Percentiles rank a stretch among this genome's conserved stretches.
These are phyloP conservation scores for Octomys mimax DNA, from an alignment of 2,797 vertebrate genomes.

Conservation along the genomic window DNA sequence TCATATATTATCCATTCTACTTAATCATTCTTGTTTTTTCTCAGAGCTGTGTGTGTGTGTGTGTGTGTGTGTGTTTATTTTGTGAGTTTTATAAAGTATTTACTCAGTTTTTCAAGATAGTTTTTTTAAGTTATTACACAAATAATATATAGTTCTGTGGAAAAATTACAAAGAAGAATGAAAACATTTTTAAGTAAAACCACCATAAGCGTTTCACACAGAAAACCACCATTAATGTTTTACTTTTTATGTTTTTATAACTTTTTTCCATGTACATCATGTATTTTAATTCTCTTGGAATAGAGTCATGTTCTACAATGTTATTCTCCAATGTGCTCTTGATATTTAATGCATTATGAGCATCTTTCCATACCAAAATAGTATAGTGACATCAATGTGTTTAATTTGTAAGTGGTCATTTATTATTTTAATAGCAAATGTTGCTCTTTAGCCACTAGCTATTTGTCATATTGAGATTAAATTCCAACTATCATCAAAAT, in stretches of 20 bases:
- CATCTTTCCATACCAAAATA: conserved; percentile 69
- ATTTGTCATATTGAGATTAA: conserved; percentile 71
- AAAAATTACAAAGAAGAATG: conserved; percentile 38
- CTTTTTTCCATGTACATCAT: conserved; percentile 24
- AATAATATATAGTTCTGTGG: conserved; percentile 27
- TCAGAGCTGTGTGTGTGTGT: neutral
- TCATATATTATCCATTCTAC: neutral
- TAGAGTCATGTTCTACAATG: neutral
- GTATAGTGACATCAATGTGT: conserved; percentile 64
- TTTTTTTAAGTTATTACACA: conserved; percentile 27
- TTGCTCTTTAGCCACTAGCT: conserved; percentile 73
- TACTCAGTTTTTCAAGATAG: neutral
- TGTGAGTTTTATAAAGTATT: conserved; percentile 41
- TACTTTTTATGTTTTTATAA: conserved; percentile 25
- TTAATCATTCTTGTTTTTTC: conserved; percentile 41
- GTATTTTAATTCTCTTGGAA: conserved; percentile 62
- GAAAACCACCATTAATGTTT: conserved; percentile 48
- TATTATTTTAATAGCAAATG: conserved; percentile 73
- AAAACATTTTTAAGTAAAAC: conserved; percentile 58
- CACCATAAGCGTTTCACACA: conserved; percentile 12
- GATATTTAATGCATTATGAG: conserved; percentile 59
- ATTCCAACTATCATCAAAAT: conserved; percentile 59
- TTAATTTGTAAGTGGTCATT: conserved; percentile 75
- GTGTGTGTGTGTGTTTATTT: conserved; percentile 22
- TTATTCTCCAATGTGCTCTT: conserved; percentile 65